Evolutionary conservation across 2,888 invertebrate species (phyloP).

Genomic region (Trissolcus japonicus): DNA sequence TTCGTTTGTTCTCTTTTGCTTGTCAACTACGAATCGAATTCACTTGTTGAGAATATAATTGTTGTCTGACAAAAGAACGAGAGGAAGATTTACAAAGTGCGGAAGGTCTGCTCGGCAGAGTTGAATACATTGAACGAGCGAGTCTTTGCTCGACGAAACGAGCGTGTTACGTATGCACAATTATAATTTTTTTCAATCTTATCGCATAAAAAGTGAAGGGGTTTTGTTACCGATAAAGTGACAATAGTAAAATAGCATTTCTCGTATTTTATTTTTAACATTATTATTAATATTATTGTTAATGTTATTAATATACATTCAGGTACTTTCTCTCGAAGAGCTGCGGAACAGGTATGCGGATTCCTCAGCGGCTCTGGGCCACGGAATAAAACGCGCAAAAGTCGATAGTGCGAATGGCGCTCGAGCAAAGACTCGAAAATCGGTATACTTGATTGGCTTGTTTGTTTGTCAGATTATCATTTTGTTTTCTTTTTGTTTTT

Average conservation of each 20-base stretch:
- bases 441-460: conserved; percentile 19
- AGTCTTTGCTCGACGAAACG: conserved; percentile 55
- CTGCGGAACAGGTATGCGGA: conserved; percentile 58
- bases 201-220: conserved; percentile 47
- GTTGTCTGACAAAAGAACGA: conserved; percentile 20
- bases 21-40: conserved; percentile 6
- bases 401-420: conserved; percentile 49
- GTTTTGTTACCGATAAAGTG: conserved; percentile 63
- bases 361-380: conserved; percentile 11
- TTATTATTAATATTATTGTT: conserved; percentile 50
- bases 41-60: conserved; percentile 15
- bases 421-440: conserved; percentile 57
- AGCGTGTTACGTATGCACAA: conserved; percentile 38
- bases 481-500: neutral
- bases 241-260: conserved; percentile 69
- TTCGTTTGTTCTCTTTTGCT: conserved; percentile 7
- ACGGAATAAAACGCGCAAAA: conserved; percentile 34
- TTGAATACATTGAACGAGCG: conserved; percentile 24
- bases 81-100: conserved; percentile 30
- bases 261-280: conserved; percentile 60
- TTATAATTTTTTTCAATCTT: conserved; percentile 26
- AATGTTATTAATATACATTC: conserved; percentile 61
- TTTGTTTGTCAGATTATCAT: conserved; percentile 1
- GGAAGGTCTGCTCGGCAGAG: conserved; percentile 32
- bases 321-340: conserved; percentile 67